phyloP scores from a whole-genome alignment of 2,797 vertebrate genomes.

The Parotocinclus haroldoi region DNA sequence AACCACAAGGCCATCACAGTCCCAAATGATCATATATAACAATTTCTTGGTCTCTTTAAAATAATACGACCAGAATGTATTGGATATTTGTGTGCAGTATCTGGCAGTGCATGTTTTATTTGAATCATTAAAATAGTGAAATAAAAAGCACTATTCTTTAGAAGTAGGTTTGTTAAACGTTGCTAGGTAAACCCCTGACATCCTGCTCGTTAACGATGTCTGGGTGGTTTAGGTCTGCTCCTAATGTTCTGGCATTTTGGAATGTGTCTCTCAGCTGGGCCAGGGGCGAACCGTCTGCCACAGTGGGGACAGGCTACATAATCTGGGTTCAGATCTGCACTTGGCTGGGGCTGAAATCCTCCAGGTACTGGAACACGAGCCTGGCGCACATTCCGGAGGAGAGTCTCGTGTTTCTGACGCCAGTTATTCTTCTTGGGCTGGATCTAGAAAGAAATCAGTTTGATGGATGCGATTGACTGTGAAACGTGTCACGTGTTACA shows the following conservation, averaged over 20 bases:
- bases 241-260: slow-evolving; percentile 73
- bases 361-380: slow-evolving; percentile 56
- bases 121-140: no score
- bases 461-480: no score
- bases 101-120: no score
- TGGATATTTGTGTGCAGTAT: no score
- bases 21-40: no score
- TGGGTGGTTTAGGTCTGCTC: slow-evolving; percentile 61
- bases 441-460: slow-evolving; percentile 24
- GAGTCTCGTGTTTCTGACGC: slow-evolving; percentile 68
- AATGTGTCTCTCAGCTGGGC: slow-evolving; percentile 71
- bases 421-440: slow-evolving; percentile 62
- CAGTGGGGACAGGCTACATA: slow-evolving; percentile 75
- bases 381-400: slow-evolving; percentile 62
- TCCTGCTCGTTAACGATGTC: not conserved
- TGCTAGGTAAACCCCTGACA: not conserved
- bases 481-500: no score
- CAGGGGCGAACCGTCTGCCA: slow-evolving; percentile 66
- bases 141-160: no score
- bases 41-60: no score
- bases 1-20: no score
- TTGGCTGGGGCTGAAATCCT: slow-evolving; percentile 49
- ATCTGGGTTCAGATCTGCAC: slow-evolving; percentile 61
- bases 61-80: no score
- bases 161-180: no score